A percentile compares a stretch with the other conserved stretches of the same genome.
Conservation (phyloP, 2,797 vertebrate species). For the Liasis olivaceus region DNA sequence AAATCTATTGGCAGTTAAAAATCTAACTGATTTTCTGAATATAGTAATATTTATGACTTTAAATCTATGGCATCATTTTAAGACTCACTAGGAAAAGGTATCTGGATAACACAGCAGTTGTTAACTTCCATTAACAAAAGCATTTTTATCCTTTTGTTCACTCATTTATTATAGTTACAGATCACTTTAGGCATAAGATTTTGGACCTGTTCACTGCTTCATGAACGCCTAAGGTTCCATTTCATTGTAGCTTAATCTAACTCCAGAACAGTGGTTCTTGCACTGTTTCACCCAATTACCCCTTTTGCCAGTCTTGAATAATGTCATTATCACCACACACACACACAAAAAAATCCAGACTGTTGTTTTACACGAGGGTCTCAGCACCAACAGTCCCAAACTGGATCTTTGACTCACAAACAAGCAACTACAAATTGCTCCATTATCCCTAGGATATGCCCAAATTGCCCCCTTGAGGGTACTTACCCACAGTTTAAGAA, state of each 20-base stretch:
- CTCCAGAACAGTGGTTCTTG: background rate
- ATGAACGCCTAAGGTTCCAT: background rate
- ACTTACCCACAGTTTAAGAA: background rate
- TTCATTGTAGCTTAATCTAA: background rate
- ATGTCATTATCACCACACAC: background rate
- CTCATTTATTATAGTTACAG: background rate
- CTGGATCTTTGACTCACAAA: background rate
- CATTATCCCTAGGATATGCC: background rate
- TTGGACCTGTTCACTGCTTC: background rate
- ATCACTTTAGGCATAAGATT: background rate
- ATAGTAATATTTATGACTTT: background rate
- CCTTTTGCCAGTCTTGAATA: background rate
- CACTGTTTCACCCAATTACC: background rate
- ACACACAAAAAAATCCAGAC: background rate
- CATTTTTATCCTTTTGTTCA: background rate
- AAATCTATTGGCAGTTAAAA: background rate
- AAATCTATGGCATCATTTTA: background rate
- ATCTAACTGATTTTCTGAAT: background rate
- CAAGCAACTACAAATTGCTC: background rate
- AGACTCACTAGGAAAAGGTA: background rate
- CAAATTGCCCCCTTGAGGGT: background rate
- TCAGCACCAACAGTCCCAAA: background rate
- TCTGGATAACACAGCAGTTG: background rate
- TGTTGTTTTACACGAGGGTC: background rate
- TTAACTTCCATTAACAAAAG: background rate